Evolutionary conservation across 2,113 vertebrate species (phyloP).

Genomic region (Cynoglossus semilaevis): DNA sequence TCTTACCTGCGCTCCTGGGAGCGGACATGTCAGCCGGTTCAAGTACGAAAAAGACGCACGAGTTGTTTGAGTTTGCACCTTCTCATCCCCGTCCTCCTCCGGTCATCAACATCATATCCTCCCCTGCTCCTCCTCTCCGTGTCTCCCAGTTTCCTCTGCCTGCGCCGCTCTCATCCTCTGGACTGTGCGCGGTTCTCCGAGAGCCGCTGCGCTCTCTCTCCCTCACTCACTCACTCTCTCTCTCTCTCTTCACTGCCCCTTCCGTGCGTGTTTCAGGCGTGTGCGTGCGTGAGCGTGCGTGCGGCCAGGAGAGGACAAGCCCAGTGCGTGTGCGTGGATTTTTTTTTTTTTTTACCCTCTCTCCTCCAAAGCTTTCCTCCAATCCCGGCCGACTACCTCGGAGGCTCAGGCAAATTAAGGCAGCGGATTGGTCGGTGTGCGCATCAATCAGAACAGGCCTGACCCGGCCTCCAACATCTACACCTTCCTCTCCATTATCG

Average conservation of each 20-base stretch:
- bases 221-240: background rate
- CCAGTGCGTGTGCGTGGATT: slow-evolving; percentile 39
- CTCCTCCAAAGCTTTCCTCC: slow-evolving; percentile 46
- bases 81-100: slow-evolving; percentile 4
- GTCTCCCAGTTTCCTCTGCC: slow-evolving; percentile 18
- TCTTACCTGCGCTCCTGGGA: slow-evolving; percentile 56
- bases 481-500: slow-evolving; percentile 40
- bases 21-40: slow-evolving; percentile 18
- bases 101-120: background rate
- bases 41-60: background rate
- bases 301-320: slow-evolving; percentile 20
- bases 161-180: slow-evolving; percentile 32
- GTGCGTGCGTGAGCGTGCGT: slow-evolving; percentile 27
- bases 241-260: slow-evolving; percentile 27
- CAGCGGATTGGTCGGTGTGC: slow-evolving; percentile 60
- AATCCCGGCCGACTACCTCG: slow-evolving; percentile 64
- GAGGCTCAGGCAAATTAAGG: slow-evolving; percentile 38
- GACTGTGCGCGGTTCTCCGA: slow-evolving; percentile 41
- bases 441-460: slow-evolving; percentile 42
- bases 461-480: slow-evolving; percentile 1
- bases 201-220: slow-evolving; percentile 26
- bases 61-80: slow-evolving; percentile 36
- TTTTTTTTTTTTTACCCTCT: background rate
- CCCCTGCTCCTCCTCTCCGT: background rate
- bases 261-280: background rate